Base-by-base conservation (phyloP, 2,113 vertebrate genomes). In the Cettia cetti region DNA sequence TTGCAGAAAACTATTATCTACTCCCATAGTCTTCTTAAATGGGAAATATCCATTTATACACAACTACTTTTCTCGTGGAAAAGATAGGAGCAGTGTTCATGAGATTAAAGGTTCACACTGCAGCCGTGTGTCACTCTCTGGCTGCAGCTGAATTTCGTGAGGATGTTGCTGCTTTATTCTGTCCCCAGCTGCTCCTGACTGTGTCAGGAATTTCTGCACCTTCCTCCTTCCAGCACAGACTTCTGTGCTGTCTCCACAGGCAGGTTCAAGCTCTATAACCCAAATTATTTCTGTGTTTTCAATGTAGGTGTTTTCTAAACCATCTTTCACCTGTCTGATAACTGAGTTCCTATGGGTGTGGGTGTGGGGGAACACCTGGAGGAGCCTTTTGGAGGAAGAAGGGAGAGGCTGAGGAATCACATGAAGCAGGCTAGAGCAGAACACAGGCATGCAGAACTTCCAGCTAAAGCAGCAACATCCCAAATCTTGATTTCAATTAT, bases 1-100 rank as follows among this genome's bases (percentile, higher is more conserved):
- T 68, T 78, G 37, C 69, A 71, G 61, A 88, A 94, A 92, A 57
- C 19, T 47, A n/a, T 66, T 82, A 84, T 80, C 54, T 60, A n/a
- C 50, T 86, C 80, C 28, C 17, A 44, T 23, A 61, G 60, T 84
- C 64, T 60, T 92, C 69, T 77, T 52, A 82, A 94, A 71, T 47
- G 13, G 14, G 39, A 91, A 92, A 70, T 88, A 88, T n/a, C 50
- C n/a, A 75, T 75, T 86, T 77, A 76, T 44, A 50, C 13, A 44
- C 4, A 61, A 78, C 19, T 40, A 6, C 26, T 94, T 42, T 53
- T 40, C 12, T 54, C 42, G n/a, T 10, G 17, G 35, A 65, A 80
- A 44, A 75, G 57, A 31, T 4, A 57, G 6, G 23, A 69, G 5
- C 23, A 80, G 53, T 5, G 14, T 42, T 71, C 27, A 13, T 22